phyloP scores from a whole-genome alignment of 2,113 vertebrate genomes.

The Poeciliopsis turrubarensis region DNA sequence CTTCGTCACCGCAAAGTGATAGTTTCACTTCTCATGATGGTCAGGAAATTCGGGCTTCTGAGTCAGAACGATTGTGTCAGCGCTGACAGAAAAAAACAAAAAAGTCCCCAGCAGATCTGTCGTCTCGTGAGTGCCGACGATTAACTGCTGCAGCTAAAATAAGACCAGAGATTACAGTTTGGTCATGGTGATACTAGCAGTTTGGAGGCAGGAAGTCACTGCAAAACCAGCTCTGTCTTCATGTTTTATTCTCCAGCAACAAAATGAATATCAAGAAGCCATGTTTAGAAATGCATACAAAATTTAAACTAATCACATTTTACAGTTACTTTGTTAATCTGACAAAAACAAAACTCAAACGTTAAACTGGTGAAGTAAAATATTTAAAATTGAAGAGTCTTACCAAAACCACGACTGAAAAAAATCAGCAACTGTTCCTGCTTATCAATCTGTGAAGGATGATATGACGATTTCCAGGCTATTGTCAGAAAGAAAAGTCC shows the following conservation, averaged over 20 bases:
- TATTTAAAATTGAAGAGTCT: too few species aligned
- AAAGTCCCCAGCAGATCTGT: constrained; percentile 4
- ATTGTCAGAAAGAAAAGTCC: too few species aligned
- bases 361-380: too few species aligned
- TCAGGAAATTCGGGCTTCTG: constrained; percentile 5
- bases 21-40: constrained; percentile 44
- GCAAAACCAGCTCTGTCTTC: background rate
- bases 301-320: background rate
- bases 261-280: background rate
- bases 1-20: constrained; percentile 14
- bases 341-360: too few species aligned
- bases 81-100: background rate
- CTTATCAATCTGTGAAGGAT: background rate
- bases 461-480: background rate
- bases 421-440: background rate
- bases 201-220: background rate
- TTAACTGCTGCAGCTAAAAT: background rate
- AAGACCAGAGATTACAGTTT: background rate
- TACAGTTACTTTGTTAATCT: background rate
- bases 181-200: background rate
- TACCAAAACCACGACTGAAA: too few species aligned
- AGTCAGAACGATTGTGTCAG: background rate
- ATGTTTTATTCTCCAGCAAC: background rate
- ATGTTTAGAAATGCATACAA: background rate
- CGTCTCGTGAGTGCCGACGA: constrained; percentile 2